Evolutionary conservation across 53 echinoderm and acorn worm species (phyloP).

Genomic region (Glandiceps talaboti): DNA sequence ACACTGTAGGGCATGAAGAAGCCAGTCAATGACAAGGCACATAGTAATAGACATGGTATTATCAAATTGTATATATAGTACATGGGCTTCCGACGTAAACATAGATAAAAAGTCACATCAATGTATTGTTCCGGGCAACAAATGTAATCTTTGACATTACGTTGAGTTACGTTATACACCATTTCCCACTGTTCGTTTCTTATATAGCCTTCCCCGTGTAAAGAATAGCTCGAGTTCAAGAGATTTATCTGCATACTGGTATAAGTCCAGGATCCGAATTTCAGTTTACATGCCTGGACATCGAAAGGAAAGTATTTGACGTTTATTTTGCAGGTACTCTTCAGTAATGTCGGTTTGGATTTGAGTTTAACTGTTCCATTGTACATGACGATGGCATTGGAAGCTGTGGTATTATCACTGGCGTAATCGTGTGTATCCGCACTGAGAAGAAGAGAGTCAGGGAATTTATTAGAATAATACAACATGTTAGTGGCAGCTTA

Average conservation of each 20-base stretch:
- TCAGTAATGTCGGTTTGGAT: constrained; percentile 85
- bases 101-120: constrained; percentile 92
- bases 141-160: constrained; percentile 43
- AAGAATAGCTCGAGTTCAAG: constrained; percentile 18
- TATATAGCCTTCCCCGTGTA: constrained; percentile 53
- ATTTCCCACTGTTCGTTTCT: constrained; percentile 87
- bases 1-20: constrained; percentile 99
- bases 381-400: constrained; percentile 61
- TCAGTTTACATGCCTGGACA: constrained; percentile 85
- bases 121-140: constrained; percentile 83
- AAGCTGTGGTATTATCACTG: constrained; percentile 55
- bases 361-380: constrained; percentile 52
- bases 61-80: constrained; percentile 96
- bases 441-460: no score
- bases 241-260: constrained; percentile 84
- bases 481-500: no score
- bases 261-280: constrained; percentile 98
- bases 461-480: no score
- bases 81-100: constrained; percentile 72
- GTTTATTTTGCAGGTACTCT: constrained; percentile 89
- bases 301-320: constrained; percentile 98
- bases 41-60: constrained; percentile 91
- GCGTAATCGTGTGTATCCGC: constrained; percentile 95
- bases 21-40: constrained; percentile 70
- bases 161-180: constrained; percentile 54